Evolutionary conservation across 2,797 vertebrate genomes (phyloP), one percentile per base, ranked within the genome.

Genomic region (Kryptopterus vitreolus): DNA sequence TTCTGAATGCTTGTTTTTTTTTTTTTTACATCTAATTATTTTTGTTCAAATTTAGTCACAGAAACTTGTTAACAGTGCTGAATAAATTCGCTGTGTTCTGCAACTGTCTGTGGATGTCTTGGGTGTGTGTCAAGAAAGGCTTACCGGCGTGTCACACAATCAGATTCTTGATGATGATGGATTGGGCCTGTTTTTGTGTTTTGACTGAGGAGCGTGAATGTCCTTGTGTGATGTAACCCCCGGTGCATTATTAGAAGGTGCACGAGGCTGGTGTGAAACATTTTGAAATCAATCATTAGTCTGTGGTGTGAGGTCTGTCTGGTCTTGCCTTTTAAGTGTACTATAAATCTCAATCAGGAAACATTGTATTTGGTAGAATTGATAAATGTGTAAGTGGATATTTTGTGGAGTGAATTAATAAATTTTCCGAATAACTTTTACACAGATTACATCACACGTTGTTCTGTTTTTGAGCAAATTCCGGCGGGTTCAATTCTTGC

Each of bases 301-400:
- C n/a, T 71, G 57, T 5, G 1, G 35, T 52, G 24, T 24, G 6
- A 66, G 18, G 7, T 16, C 8, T 57, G 61, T 43, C 71, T 31
- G 13, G n/a, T 33, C 20, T 62, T 70, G 52, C 12, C 69, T n/a
- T 5, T 53, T 26, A 4, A 46, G 35, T 46, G 59, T 48, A 31
- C 1, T n/a, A 29, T 76, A 43, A 76, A 76, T 59, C 5, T 4
- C 68, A 57, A 35, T 74, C 35, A 29, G 55, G 35, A 59, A 74
- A 46, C 35, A 29, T 33, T 35, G 22, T 24, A 43, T 43, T 52
- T 55, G 20, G 7, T 18, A 58, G 33, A 24, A n/a, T 10, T 0
- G 3, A 35, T 38, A 3, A 58, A 58, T 2, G 4, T 53, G 10
- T 3, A 53, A 24, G 57, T 24, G 33, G 53, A 10, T 15, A n/a